Percentiles rank a stretch among this genome's conserved stretches.
These are phyloP conservation scores for Arrhopalites spinosus DNA, from an alignment of 2,888 invertebrate species.

Conservation along the genomic window DNA sequence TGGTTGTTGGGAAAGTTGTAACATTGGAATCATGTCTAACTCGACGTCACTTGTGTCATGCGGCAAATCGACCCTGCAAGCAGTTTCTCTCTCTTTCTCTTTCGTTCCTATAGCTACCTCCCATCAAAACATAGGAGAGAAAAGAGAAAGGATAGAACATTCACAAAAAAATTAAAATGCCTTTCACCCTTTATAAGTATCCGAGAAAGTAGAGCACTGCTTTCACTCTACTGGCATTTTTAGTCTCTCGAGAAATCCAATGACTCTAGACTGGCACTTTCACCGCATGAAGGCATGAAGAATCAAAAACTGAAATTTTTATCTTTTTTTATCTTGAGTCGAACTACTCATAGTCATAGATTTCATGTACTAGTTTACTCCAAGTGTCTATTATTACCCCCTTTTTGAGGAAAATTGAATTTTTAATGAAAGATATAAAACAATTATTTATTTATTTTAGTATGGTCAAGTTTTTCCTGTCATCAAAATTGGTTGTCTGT, in stretches of 20 bases:
- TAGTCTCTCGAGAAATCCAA: not conserved
- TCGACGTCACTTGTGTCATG: conserved; percentile 36
- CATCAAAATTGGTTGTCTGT: too few relatives aligned
- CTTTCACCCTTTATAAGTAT: too few relatives aligned
- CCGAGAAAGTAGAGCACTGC: not conserved
- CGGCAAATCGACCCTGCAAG: conserved; percentile 35
- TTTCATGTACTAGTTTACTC: too few relatives aligned
- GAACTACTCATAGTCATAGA: not conserved
- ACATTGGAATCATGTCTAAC: conserved; percentile 5
- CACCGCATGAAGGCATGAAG: conserved; percentile 4
- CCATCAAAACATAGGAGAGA: conserved; percentile 7
- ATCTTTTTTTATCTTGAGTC: not conserved
- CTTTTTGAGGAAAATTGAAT: too few relatives aligned
- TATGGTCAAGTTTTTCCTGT: too few relatives aligned
- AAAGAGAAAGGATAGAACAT: too few relatives aligned
- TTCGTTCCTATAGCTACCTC: conserved; percentile 32
- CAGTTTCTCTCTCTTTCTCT: conserved; percentile 1
- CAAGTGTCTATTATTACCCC: too few relatives aligned
- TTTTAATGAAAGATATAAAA: too few relatives aligned
- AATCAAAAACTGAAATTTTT: too few relatives aligned
- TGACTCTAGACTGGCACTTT: conserved; percentile 4
- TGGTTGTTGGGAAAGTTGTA: conserved; percentile 14
- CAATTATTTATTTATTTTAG: too few relatives aligned
- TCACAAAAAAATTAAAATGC: too few relatives aligned
- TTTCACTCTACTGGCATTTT: conserved; percentile 19